Conservation (phyloP, 2,113 vertebrate genomes). For the Eolophus roseicapilla region DNA sequence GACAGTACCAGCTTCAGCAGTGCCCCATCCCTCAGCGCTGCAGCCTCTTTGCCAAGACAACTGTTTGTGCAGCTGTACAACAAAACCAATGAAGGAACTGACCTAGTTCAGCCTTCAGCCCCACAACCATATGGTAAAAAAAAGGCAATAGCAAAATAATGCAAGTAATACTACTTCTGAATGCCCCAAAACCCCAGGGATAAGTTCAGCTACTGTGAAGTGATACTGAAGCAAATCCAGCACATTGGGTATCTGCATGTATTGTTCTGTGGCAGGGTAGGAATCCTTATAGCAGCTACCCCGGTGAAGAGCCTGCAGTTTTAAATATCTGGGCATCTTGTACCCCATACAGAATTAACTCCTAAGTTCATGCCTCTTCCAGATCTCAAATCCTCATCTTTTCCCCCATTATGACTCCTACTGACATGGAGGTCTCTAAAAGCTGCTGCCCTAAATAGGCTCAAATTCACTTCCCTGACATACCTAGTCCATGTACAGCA, state of each 20-base stretch:
- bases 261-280: neutral
- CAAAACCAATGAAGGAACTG: neutral
- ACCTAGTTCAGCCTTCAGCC: neutral
- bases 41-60: neutral
- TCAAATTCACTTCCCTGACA: neutral
- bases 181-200: neutral
- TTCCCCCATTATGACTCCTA: neutral
- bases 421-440: neutral
- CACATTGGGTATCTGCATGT: neutral
- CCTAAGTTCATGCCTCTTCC: neutral
- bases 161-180: neutral
- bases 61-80: conserved; percentile 21
- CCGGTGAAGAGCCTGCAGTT: neutral
- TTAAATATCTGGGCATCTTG: neutral
- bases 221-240: neutral
- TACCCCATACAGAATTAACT: neutral
- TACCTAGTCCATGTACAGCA: neutral
- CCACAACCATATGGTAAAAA: neutral
- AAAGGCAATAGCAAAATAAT: neutral
- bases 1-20: neutral
- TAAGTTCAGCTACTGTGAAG: neutral
- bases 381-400: neutral
- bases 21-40: neutral
- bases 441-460: neutral
- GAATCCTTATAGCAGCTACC: neutral